phyloP scores from a whole-genome alignment of 2,888 invertebrate genomes.

The Hyposoter didymator region DNA sequence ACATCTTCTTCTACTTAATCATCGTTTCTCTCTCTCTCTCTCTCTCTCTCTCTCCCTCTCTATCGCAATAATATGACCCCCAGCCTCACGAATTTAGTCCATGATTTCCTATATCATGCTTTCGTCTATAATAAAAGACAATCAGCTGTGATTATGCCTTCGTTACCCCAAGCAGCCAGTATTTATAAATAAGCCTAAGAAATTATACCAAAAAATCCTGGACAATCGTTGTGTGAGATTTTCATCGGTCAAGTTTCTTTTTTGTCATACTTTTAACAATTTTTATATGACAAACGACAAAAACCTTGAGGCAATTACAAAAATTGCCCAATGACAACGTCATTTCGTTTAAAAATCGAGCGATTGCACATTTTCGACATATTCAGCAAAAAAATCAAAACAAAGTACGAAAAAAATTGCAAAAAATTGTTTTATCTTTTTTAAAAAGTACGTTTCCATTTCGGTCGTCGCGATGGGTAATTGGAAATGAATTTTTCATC shows the following conservation, averaged over 20 bases:
- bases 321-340: background rate
- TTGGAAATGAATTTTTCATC: no score
- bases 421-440: no score
- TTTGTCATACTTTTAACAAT: background rate
- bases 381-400: background rate
- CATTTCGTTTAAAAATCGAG: background rate
- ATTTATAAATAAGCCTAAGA: background rate
- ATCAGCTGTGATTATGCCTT: slow-evolving; percentile 4
- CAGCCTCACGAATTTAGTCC: slow-evolving; percentile 31
- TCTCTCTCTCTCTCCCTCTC: slow-evolving; percentile 17
- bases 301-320: background rate
- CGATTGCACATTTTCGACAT: background rate
- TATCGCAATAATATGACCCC: slow-evolving; percentile 22
- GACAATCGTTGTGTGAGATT: background rate
- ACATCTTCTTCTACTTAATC: slow-evolving; percentile 33
- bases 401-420: no score
- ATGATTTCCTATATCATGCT: slow-evolving; percentile 15
- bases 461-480: no score
- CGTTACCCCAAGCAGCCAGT: background rate
- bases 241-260: background rate
- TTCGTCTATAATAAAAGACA: slow-evolving; percentile 16
- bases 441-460: no score
- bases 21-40: slow-evolving; percentile 39
- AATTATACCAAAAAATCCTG: background rate
- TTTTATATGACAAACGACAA: background rate